Conservation (phyloP, 2,113 vertebrate species). For the Heterotilapia buettikoferi region DNA sequence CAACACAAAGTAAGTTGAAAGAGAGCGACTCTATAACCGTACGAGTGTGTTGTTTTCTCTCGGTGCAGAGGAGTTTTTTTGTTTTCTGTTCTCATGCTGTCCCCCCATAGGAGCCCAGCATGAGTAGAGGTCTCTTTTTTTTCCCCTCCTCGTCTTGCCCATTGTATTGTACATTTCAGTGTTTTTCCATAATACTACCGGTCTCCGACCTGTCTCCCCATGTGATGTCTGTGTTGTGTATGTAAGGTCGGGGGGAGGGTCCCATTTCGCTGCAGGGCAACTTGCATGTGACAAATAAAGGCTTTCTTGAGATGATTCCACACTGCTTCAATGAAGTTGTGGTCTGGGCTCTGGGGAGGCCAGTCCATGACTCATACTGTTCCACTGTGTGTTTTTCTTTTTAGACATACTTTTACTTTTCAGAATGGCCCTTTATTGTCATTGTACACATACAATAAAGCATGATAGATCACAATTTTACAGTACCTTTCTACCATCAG, state of each 20-base stretch:
- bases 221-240: background rate
- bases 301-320: background rate
- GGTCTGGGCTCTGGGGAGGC: background rate
- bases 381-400: background rate
- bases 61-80: too few relatives aligned
- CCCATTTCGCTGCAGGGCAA: background rate
- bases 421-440: background rate
- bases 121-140: background rate
- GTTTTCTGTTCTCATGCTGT: too few relatives aligned
- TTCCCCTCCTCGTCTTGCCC: too few relatives aligned
- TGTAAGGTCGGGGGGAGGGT: background rate
- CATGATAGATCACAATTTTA: background rate
- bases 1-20: too few relatives aligned
- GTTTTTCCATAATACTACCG: too few relatives aligned
- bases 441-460: background rate
- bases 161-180: too few relatives aligned
- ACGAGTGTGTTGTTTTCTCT: too few relatives aligned
- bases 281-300: background rate
- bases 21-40: too few relatives aligned
- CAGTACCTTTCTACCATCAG: background rate
- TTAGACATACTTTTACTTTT: background rate
- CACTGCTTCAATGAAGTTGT: background rate
- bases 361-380: background rate
- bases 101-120: background rate
- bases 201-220: too few relatives aligned